Evolutionary conservation across 2,888 invertebrate genomes (phyloP).

Genomic region (Argynnis bischoffii): DNA sequence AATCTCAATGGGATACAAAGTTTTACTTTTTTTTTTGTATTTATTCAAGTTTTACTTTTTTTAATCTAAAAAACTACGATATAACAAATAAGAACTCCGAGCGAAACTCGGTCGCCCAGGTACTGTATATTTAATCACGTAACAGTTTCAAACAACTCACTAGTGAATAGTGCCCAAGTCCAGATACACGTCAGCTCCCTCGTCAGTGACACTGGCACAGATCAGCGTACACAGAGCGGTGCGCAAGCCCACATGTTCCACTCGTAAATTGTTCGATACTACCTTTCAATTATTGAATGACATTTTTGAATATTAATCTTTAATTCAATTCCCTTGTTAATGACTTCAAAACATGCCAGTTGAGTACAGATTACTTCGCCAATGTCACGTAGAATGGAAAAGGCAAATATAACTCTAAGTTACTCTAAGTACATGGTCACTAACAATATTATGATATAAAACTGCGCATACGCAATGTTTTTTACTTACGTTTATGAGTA

Average conservation of each 20-base stretch:
- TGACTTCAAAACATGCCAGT: too few species aligned
- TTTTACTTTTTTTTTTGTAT: too few species aligned
- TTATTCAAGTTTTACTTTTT: too few species aligned
- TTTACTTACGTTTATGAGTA: neutral
- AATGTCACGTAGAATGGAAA: neutral
- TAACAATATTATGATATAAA: too few species aligned
- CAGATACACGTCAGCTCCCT: conserved; percentile 66
- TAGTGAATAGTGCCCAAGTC: conserved; percentile 67
- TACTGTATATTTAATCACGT: neutral
- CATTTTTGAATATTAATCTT: neutral
- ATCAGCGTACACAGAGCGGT: conserved; percentile 67
- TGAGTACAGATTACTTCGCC: too few species aligned
- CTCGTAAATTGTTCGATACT: conserved; percentile 54
- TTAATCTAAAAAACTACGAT: too few species aligned
- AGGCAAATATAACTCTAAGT: too few species aligned
- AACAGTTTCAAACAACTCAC: conserved; percentile 48
- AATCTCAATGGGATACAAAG: too few species aligned
- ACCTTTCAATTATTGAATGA: conserved; percentile 47
- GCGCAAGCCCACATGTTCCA: conserved; percentile 68
- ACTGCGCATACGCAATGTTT: too few species aligned
- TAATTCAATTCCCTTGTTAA: neutral
- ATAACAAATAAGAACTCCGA: too few species aligned
- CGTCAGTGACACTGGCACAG: conserved; percentile 61
- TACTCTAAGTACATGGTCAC: too few species aligned
- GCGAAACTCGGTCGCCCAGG: too few species aligned